Evolutionary conservation across 1,140 invertebrate genomes (phyloP).

Genomic region (Procambarus clarkii): DNA sequence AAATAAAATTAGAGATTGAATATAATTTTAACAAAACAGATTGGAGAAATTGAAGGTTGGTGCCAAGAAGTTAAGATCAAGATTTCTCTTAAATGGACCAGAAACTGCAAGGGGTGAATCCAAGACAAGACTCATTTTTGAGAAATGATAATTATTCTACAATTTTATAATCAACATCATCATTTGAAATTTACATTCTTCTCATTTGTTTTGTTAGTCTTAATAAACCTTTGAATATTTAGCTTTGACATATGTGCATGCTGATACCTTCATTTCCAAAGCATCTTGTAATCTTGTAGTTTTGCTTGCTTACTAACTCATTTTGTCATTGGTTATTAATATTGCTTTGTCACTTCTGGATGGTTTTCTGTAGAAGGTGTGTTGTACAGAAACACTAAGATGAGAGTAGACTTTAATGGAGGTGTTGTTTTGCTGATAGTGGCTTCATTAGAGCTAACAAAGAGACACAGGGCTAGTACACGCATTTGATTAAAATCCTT

Average conservation of each 20-base stretch:
- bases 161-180: not conserved
- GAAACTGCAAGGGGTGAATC: not conserved
- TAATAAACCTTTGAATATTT: not conserved
- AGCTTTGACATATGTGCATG: not conserved
- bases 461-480: too few species aligned
- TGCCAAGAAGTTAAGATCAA: not conserved
- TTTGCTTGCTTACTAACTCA: not conserved
- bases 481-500: too few species aligned
- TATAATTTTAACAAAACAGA: constrained; percentile 11
- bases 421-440: too few species aligned
- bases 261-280: not conserved
- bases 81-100: not conserved
- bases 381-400: too few species aligned
- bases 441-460: too few species aligned
- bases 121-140: not conserved
- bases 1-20: constrained; percentile 1
- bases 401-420: too few species aligned
- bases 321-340: not conserved
- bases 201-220: not conserved
- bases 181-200: not conserved
- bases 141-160: not conserved
- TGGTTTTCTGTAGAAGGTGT: too few species aligned
- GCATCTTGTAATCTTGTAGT: not conserved
- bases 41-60: not conserved
- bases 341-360: not conserved